These are phyloP conservation scores for Capromys pilorides DNA, from an alignment of 2,797 vertebrate species.

Conservation along the genomic window DNA sequence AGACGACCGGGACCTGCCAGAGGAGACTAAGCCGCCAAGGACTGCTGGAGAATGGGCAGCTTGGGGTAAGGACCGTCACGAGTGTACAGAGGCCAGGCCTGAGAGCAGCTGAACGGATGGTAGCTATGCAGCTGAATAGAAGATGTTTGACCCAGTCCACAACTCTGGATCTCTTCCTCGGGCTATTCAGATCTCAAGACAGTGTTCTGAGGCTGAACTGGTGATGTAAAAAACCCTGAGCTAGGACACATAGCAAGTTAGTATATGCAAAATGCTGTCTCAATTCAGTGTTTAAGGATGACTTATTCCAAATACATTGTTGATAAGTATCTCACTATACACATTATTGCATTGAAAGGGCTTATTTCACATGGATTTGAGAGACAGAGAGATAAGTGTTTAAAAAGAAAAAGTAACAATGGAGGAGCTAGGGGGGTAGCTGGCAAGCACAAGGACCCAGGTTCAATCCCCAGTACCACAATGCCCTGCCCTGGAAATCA, in stretches of 20 bases:
- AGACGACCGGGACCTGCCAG: not conserved
- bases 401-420: not conserved
- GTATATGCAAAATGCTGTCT: not conserved
- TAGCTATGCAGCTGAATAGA: not conserved
- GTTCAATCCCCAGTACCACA: too few relatives aligned
- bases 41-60: not conserved
- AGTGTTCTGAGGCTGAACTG: not conserved
- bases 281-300: not conserved
- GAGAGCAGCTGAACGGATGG: not conserved
- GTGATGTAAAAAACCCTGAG: not conserved
- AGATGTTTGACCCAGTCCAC: not conserved
- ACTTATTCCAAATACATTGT: not conserved
- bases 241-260: not conserved
- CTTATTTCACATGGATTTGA: constrained; percentile 32
- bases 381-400: constrained; percentile 37
- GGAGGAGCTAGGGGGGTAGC: not conserved
- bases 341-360: not conserved
- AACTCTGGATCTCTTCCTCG: not conserved
- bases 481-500: too few relatives aligned
- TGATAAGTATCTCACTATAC: not conserved
- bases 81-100: not conserved
- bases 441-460: too few relatives aligned
- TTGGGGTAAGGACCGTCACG: not conserved
- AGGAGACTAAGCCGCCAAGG: not conserved
- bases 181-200: not conserved